These are phyloP conservation scores for Salminus brasiliensis DNA, from an alignment of 2,113 vertebrate species.

Conservation along the genomic window DNA sequence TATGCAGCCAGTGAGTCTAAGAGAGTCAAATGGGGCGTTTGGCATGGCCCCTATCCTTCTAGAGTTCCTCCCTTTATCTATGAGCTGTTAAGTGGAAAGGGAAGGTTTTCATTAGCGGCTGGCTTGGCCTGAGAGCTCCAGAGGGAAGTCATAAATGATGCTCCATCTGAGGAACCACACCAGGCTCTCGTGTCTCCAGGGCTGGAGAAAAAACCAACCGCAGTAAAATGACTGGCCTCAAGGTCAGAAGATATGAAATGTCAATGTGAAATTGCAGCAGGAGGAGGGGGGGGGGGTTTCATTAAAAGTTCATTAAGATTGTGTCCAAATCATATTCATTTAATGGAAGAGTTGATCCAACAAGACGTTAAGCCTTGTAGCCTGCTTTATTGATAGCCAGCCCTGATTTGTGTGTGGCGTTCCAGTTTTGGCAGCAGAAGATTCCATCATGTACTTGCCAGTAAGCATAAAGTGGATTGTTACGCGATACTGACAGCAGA, in stretches of 20 bases:
- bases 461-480: not conserved
- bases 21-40: slow-evolving; percentile 31
- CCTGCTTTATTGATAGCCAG: not conserved
- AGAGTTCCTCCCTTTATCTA: slow-evolving; percentile 52
- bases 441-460: slow-evolving; percentile 15
- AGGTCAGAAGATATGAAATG: slow-evolving; percentile 19
- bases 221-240: slow-evolving; percentile 32
- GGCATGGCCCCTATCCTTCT: slow-evolving; percentile 36
- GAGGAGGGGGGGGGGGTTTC: slow-evolving; percentile 13
- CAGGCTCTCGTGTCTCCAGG: slow-evolving; percentile 25
- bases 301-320: slow-evolving; percentile 22
- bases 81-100: slow-evolving; percentile 53
- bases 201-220: slow-evolving; percentile 26
- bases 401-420: not conserved
- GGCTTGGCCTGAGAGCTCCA: slow-evolving; percentile 40
- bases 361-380: not conserved
- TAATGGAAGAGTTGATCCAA: not conserved
- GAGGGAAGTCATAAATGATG: slow-evolving; percentile 50
- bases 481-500: slow-evolving; percentile 3
- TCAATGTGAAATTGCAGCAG: slow-evolving; percentile 9
- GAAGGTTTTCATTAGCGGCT: slow-evolving; percentile 60
- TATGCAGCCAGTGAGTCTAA: slow-evolving; percentile 21
- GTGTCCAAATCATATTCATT: not conserved
- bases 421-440: not conserved
- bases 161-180: slow-evolving; percentile 32